Evolutionary conservation across 2,113 vertebrate genomes (phyloP).

Genomic region (Toxostoma redivivum): DNA sequence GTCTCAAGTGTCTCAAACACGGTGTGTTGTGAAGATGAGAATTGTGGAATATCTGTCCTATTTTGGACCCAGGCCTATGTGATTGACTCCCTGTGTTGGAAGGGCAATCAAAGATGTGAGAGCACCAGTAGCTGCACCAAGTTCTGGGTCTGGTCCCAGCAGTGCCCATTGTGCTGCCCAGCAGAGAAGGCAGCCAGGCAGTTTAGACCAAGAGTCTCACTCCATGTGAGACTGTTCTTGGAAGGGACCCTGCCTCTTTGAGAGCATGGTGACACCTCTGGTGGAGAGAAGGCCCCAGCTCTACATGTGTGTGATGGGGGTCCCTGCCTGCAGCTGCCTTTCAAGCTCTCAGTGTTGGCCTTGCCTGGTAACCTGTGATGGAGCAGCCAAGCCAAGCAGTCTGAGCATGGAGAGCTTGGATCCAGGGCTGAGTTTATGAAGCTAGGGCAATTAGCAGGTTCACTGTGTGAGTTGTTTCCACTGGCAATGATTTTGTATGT

Average conservation of each 20-base stretch:
- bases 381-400: background rate
- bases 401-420: background rate
- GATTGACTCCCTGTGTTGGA: rapidly evolving
- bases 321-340: background rate
- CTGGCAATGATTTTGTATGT: conserved; percentile 34
- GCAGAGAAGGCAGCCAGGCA: background rate
- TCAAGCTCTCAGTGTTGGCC: background rate
- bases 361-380: background rate
- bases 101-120: background rate
- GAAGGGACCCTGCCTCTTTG: background rate
- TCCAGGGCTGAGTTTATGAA: background rate
- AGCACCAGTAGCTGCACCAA: background rate
- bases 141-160: background rate
- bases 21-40: background rate
- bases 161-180: rapidly evolving
- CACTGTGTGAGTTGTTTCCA: conserved; percentile 17
- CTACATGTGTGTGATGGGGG: background rate
- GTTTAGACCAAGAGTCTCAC: background rate
- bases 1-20: background rate
- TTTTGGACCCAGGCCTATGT: background rate
- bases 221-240: background rate
- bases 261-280: background rate
- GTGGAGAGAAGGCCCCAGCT: background rate
- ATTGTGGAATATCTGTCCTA: rapidly evolving
- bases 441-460: conserved; percentile 3